phyloP scores from a whole-genome alignment of 2,888 invertebrate genomes.

The Drosophila ezoana region DNA sequence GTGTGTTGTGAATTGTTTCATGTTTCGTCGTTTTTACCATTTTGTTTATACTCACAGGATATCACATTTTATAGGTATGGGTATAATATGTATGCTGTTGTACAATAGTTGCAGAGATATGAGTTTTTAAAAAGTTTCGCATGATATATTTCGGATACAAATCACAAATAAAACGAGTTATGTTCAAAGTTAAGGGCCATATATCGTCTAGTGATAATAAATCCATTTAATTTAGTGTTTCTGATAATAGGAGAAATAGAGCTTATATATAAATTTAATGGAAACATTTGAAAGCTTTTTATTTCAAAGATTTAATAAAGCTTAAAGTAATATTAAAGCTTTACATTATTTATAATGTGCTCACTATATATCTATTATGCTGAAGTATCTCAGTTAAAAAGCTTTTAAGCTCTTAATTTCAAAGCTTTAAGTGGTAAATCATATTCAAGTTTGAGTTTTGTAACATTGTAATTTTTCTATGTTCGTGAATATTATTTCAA shows the following conservation, averaged over 20 bases:
- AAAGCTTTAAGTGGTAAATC: neutral
- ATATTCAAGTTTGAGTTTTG: too few relatives aligned
- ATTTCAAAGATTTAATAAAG: too few relatives aligned
- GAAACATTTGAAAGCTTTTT: too few relatives aligned
- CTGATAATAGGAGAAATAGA: neutral
- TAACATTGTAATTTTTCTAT: too few relatives aligned
- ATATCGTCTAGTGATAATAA: slow-evolving; percentile 33
- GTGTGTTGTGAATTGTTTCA: slow-evolving; percentile 61
- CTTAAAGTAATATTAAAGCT: too few relatives aligned
- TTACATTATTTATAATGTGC: too few relatives aligned
- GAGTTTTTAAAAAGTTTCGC: slow-evolving; percentile 65
- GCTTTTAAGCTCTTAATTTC: too few relatives aligned
- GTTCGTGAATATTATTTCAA: too few relatives aligned
- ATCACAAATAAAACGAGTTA: slow-evolving; percentile 55
- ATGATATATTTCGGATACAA: slow-evolving; percentile 56
- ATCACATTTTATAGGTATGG: slow-evolving; percentile 9
- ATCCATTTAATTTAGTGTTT: slow-evolving; percentile 40
- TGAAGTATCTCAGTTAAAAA: too few relatives aligned
- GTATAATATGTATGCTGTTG: slow-evolving; percentile 38
- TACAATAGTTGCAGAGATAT: slow-evolving; percentile 61
- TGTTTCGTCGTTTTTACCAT: slow-evolving; percentile 32
- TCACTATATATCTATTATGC: too few relatives aligned
- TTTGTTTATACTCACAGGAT: slow-evolving; percentile 2
- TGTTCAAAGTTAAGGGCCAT: slow-evolving; percentile 43
- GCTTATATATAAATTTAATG: neutral